Base-by-base conservation (phyloP, 2,888 invertebrate species). In the Sinotaia quadrata region DNA sequence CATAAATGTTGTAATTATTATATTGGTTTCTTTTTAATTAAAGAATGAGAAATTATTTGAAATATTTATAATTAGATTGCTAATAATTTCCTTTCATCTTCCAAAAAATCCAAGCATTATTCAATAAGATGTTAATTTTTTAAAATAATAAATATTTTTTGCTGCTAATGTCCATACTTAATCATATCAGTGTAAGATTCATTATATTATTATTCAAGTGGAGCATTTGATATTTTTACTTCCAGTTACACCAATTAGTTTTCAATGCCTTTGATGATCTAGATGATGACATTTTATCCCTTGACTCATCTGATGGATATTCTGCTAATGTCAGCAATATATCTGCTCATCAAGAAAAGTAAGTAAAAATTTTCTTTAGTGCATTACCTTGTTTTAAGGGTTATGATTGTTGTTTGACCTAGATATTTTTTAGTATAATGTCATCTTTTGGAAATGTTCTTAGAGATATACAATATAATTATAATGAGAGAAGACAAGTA, bases 251-350 rank as follows among this genome's bases (percentile, higher is more conserved):
- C 41, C 78, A 81, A 33, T 68, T 84, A 51, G 71, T 86, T 61
- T 81, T 81, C 0, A 79, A 81, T 71, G 86, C 82, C 2, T 83
- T 86, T 63, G 85, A 84, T 70, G 84, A 84, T 63, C 74, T 81
- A 3, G 81, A 81, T 47, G 85, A 85, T 67, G 84, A 84, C 56
- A 79, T 80, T 27, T 73, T 82, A 31, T 84, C 83, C 4, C 78
- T 77, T 31, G 79, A 81, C 8, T 81, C 81, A 0, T 80, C 82
- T 51, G 82, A 81, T 18, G 81, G 69, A 8, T 69, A 73, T 31
- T 59, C 66, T 27, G 60, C 36, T 29, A 67, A 69, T 36, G 33
- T 41, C 56, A 67, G 61, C 59, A 54, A 41, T 24, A n/a, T 56
- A n/a, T 65, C 56, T 10, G 24, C 41, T 24, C 62, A 52, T 31